Evolutionary conservation across 2,888 invertebrate species (phyloP).

Genomic region (Stegophylla sp.): DNA sequence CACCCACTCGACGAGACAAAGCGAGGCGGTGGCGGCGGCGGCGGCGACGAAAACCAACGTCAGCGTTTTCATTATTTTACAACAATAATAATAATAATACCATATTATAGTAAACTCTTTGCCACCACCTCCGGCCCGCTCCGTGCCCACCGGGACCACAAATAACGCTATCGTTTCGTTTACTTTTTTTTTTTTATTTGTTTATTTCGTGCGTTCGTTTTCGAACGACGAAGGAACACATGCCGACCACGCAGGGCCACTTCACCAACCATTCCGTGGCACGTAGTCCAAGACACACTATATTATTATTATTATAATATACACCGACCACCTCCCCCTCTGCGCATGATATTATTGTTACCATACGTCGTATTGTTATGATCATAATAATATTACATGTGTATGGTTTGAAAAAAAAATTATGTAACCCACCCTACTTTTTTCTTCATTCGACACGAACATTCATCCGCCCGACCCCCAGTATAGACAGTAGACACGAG

Average conservation of each 20-base stretch:
- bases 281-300: background rate
- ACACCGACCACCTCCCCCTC: background rate
- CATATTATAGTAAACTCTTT: too few relatives aligned
- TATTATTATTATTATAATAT: too few relatives aligned
- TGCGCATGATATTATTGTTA: background rate
- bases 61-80: background rate
- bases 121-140: background rate
- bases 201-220: conserved; percentile 5
- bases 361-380: background rate
- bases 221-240: conserved; percentile 20
- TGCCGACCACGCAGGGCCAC: conserved; percentile 7
- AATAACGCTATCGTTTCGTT: background rate
- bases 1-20: background rate
- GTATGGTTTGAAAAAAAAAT: background rate
- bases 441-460: background rate
- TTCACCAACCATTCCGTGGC: background rate
- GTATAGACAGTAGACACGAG: background rate
- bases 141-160: too few relatives aligned
- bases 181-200: background rate
- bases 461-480: background rate
- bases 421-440: background rate
- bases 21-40: background rate
- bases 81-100: conserved; percentile 2
- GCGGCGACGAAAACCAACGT: background rate
- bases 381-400: background rate